Percentiles rank a stretch among this genome's conserved stretches.
These are phyloP conservation scores for Cardiocondyla obscurior DNA, from an alignment of 1,140 invertebrate species.

Conservation along the genomic window DNA sequence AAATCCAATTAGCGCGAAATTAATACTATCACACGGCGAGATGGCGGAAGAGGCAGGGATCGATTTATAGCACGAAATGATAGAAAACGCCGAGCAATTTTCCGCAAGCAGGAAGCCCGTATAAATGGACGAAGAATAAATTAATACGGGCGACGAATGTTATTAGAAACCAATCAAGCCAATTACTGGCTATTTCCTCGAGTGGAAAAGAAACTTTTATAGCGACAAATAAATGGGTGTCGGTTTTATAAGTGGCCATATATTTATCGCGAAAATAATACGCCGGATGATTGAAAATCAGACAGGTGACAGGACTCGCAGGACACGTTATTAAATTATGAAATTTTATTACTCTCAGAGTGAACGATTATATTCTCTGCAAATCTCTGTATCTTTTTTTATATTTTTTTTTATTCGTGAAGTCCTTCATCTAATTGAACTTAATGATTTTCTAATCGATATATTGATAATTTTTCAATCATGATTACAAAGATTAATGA, in stretches of 20 bases:
- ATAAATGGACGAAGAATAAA: constrained; percentile 24
- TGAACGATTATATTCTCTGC: too few relatives aligned
- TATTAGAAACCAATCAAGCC: constrained; percentile 28
- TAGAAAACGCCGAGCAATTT: constrained; percentile 39
- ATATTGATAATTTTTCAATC: neutral
- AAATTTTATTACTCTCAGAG: neutral
- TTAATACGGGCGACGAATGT: constrained; percentile 34
- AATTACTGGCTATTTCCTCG: neutral
- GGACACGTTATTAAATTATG: neutral
- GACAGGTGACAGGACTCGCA: neutral
- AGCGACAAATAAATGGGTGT: constrained; percentile 22
- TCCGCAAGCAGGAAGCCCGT: constrained; percentile 51
- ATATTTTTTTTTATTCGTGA: neutral
- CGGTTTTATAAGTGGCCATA: neutral
- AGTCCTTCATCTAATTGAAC: neutral
- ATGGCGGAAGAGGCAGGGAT: constrained; percentile 34
- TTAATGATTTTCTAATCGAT: neutral
- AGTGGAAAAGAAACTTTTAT: neutral
- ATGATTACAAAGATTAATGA: neutral
- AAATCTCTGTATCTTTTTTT: too few relatives aligned
- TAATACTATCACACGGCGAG: constrained; percentile 74
- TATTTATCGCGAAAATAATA: constrained; percentile 24
- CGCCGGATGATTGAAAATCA: constrained; percentile 10
- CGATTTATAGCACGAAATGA: constrained; percentile 61
- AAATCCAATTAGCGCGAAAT: constrained; percentile 83